Conservation (phyloP, 2,113 vertebrate genomes). For the Isichthys henryi region DNA sequence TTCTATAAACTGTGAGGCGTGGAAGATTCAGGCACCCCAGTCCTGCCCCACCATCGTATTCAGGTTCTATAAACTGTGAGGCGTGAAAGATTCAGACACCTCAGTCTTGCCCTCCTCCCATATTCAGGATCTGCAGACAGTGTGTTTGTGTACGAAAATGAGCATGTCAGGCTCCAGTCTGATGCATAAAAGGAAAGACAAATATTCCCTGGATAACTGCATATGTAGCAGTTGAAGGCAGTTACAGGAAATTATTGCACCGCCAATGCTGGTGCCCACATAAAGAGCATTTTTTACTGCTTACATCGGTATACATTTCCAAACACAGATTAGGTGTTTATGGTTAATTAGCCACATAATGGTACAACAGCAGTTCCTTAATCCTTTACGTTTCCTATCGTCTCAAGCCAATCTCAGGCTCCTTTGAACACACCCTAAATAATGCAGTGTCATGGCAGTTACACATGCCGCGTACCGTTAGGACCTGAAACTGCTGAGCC, state of each 20-base stretch:
- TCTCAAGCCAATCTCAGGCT: neutral
- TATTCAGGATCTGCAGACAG: neutral
- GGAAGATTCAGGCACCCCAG: neutral
- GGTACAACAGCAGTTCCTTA: neutral
- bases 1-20: conserved; percentile 52
- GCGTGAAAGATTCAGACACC: neutral
- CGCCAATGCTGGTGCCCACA: neutral
- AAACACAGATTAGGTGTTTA: neutral
- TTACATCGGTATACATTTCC: neutral
- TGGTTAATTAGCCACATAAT: neutral
- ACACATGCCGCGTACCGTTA: neutral
- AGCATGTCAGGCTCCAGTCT: neutral
- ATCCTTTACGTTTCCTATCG: neutral
- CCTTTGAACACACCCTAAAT: neutral
- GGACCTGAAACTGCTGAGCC: neutral
- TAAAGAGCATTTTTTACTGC: neutral
- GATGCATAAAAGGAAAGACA: neutral
- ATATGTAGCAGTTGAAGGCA: neutral
- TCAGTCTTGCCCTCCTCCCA: neutral
- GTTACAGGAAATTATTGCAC: neutral
- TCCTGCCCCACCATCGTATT: neutral
- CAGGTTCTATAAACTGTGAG: conserved; percentile 52
- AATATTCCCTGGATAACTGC: neutral
- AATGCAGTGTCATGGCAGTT: neutral
- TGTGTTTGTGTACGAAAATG: neutral